Evolutionary conservation across 2,888 invertebrate species (phyloP), one percentile per base, ranked within the genome.

Genomic region (Clepsis dumicolana): DNA sequence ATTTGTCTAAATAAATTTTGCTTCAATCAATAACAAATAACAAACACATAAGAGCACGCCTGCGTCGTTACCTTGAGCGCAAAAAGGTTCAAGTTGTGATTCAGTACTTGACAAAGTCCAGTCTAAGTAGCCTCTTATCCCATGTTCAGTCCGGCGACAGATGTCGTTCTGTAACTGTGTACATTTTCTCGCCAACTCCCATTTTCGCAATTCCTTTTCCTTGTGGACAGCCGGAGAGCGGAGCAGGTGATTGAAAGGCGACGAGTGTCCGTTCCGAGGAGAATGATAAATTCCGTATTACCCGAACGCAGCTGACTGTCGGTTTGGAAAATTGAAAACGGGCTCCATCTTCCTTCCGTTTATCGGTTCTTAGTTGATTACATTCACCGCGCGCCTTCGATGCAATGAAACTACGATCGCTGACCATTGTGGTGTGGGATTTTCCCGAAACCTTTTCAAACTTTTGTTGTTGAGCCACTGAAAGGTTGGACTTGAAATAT

Each of bases 251-350:
- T 89, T 86, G 88, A 89, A 87, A 85, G 78, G 77, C 86, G 82
- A 81, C 83, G 81, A 80, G 78, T 79, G 80, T 83, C 81, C 80
- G 78, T 81, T 77, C 76, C 78, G 79, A 80, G 77, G 79, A 77
- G 75, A 76, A 77, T 83, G 80, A 88, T 88, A 88, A 86, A 88
- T 87, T 88, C 77, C 76, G 77, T 78, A 82, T 83, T 82, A 84
- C 80, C 77, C 80, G 75, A 81, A 78, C 83, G 80, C 86, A 87
- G 84, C 85, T 86, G 87, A 82, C 81, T 82, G 83, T 81, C 80
- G 85, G 81, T 73, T 82, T 77, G 83, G 86, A 86, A 88, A 90
- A 90, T 89, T 87, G 84, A 82, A 86, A 70, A 86, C 84, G 84
- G 82, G 76, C 76, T 75, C 76, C 73, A 77, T 77, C 73, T 71